Evolutionary conservation across 30 jellyfish, hydroid and myxozoan genomes (phyloP).

Genomic region (Pseudorhiza aurosa): DNA sequence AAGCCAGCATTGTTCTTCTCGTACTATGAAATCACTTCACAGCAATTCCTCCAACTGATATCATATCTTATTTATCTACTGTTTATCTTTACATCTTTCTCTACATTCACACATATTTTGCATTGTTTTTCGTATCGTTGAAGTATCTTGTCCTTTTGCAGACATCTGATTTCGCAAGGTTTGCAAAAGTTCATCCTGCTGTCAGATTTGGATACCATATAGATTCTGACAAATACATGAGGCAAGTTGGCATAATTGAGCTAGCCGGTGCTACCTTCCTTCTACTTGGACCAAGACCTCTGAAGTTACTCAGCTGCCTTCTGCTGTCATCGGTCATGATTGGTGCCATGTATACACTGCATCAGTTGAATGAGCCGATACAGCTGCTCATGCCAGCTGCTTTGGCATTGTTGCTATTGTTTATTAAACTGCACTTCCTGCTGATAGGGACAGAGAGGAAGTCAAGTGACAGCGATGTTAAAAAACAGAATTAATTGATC

Average conservation of each 20-base stretch:
- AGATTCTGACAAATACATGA: conserved; percentile 81
- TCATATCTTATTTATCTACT: no score
- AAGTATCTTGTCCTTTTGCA: no score
- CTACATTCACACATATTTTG: no score
- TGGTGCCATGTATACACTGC: conserved; percentile 83
- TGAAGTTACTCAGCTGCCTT: conserved; percentile 71
- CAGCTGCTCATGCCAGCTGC: conserved; percentile 31
- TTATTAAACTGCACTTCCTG: conserved; percentile 66
- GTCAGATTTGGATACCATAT: conserved; percentile 74
- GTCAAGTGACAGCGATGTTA: background rate
- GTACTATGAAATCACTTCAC: no score
- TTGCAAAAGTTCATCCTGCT: conserved; percentile 92
- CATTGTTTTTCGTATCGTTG: no score
- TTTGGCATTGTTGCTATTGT: conserved; percentile 50
- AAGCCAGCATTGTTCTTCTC: no score
- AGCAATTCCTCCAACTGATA: no score
- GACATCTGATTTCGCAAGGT: conserved; percentile 70
- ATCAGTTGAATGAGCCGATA: conserved; percentile 56
- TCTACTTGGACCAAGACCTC: conserved; percentile 75
- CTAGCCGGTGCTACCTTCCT: conserved; percentile 76
- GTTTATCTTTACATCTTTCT: no score
- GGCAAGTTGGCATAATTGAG: conserved; percentile 83
- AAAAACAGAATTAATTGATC: no score
- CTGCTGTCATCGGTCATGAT: conserved; percentile 77
- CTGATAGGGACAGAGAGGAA: conserved; percentile 29